Evolutionary conservation across 2,888 invertebrate species (phyloP), one percentile per base, ranked within the genome.

Genomic region (Brachycybe producta): DNA sequence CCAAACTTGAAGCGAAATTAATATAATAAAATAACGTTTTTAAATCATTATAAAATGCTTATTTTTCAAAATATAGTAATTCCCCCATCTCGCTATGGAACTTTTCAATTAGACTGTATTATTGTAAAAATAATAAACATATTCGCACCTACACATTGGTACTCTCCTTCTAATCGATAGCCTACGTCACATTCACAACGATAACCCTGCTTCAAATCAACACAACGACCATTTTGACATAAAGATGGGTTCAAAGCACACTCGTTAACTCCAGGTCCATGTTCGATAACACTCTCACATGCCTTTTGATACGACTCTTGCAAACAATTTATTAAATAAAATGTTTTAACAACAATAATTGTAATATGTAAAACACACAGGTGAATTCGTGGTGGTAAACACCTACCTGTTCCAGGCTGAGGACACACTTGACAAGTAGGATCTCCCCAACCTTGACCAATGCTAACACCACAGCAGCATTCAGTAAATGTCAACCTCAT

Each of bases 381-480:
- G n/a, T n/a, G n/a, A n/a, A n/a, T n/a, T n/a, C n/a, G n/a, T n/a
- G n/a, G n/a, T n/a, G n/a, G n/a, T n/a, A n/a, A 32, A 28, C 43
- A 42, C 38, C 52, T 58, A 69, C 75, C 72, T 63, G 74, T 75
- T 58, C 76, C 76, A 52, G 67, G 67, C 56, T 69, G 63, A 0
- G 86, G 85, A 65, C 88, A 88, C 39, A 79, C 74, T 52, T 79
- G 75, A 65, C 87, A 88, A 26, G 69, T 66, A 55, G 57, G 80
- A 78, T 48, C 84, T 79, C 86, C 86, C 87, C 67, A 71, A 7
- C 84, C 87, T 61, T 82, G 77, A 3, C 86, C 87, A 79, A 84
- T 82, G 66, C 84, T 84, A 65, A 81, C 77, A 1, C 84, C 83
- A 66, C 87, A 87, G 66, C 87, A 87, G 63, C 87, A 87, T 66